Base-by-base conservation (phyloP, 1,140 invertebrate species). In the Calliopsis andreniformis region DNA sequence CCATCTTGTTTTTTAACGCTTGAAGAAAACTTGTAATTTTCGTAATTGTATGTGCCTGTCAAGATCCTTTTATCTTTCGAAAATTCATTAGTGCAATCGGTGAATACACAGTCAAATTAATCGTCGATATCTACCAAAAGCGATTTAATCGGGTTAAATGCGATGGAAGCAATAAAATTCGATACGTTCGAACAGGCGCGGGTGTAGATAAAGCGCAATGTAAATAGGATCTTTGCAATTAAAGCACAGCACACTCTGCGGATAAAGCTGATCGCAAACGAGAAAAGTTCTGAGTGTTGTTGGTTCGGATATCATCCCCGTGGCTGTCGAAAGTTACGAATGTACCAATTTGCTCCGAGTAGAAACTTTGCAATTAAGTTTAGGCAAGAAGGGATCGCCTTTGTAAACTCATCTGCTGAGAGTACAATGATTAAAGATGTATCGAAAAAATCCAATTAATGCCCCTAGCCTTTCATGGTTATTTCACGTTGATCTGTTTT, bases 291-390 rank as follows among this genome's bases (percentile, higher is more conserved):
- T 53, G 28, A 16, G 47, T 32, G 64, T 71, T 82, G 79, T 81
- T 81, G 62, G 61, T 81, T 53, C 62, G 77, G 79, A 67, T 82
- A 76, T 71, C 80, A 59, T 76, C 23, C 67, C 53, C 45, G 39
- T 68, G 78, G 59, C 64, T 59, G 80, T 82, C 79, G 80, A 77
- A 81, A 82, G 79, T 82, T 81, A 82, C 80, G 79, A 71, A 82
- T 77, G 79, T 76, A 55, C 62, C 66, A 69, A 82, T 81, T 81
- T 77, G 58, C 61, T 32, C 35, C 55, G 61, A 25, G 18, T 55
- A 39, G 49, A 35, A 71, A 77, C 59, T 63, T 81, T 20, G 72
- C 79, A 76, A 82, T 82, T 81, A 81, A 67, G 79, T 82, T 76
- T 39, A 47, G 43, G 35, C 18, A 56, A 32, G 43, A 35, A 59